Evolutionary conservation across 2,113 vertebrate genomes (phyloP), one percentile per base, ranked within the genome.

Genomic region (Muntiacus muntjak): DNA sequence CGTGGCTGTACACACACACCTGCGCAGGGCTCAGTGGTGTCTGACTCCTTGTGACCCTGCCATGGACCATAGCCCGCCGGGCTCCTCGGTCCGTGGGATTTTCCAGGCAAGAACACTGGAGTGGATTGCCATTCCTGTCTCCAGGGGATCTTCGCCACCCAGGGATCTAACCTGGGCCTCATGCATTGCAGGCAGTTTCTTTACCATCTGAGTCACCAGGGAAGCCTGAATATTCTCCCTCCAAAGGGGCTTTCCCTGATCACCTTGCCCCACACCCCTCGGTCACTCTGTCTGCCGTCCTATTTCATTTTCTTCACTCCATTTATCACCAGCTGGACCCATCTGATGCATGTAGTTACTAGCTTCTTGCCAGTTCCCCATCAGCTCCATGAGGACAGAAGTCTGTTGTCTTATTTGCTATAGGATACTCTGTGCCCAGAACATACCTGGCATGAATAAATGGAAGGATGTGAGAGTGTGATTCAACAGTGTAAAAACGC

Each of bases 401-500:
- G 30, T 5, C 64, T 19, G 1, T 6, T 5, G 17, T 21, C 25
- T 23, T 30, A 14, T 6, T 33, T 26, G 0, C 57, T 6, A 6
- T 15, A 5, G 26, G 3, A 0, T 36, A 33, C 33, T 2, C 17
- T 1, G 0, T 3, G n/a, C 21, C 79, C 89, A 45, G 60, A 62
- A 16, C 0, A 36, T 1, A 4, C 11, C 78, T 26, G 81, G n/a
- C 33, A 3, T 0, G 76, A 52, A 0, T 0, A 16, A 33, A 25
- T 9, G 15, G 13, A 16, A 50, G 84, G 1, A 21, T 1, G 17
- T 62, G 2, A 1, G 16, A 21, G 25, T 19, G 26, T 2, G 82
- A 13, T 9, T n/a, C 76, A 1, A 21, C 28, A 0, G 0, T 0
- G 10, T 3, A 3, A 6, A 47, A n/a, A 6, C 0, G 23, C 23